phyloP scores from a whole-genome alignment of 1,140 invertebrate genomes.

The Lasioglossum albipes region DNA sequence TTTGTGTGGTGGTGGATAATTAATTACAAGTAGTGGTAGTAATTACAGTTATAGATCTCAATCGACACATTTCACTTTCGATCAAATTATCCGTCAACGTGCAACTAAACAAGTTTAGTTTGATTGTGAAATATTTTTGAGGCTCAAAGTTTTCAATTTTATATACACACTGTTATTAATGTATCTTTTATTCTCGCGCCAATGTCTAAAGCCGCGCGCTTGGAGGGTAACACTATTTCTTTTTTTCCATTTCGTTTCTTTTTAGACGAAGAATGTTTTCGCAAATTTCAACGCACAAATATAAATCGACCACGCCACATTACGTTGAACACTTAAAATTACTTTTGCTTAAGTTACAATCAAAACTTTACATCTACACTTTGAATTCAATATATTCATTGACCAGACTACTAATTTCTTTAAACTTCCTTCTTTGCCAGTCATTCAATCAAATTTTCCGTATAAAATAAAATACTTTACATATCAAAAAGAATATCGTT shows the following conservation, averaged over 20 bases:
- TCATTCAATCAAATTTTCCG: conserved; percentile 44
- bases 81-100: conserved; percentile 10
- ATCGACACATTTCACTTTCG: conserved; percentile 34
- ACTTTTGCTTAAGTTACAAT: conserved; percentile 38
- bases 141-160: conserved; percentile 22
- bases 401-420: conserved; percentile 45
- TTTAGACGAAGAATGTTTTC: conserved; percentile 11
- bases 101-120: conserved; percentile 23
- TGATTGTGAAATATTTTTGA: conserved; percentile 2
- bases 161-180: conserved; percentile 46
- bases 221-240: conserved; percentile 8
- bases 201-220: conserved; percentile 26
- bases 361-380: conserved; percentile 52
- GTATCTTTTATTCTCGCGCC: conserved; percentile 10
- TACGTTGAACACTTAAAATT: conserved; percentile 43
- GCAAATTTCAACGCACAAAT: neutral
- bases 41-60: conserved; percentile 51
- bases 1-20: conserved; percentile 41
- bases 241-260: neutral
- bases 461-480: conserved; percentile 68
- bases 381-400: conserved; percentile 47
- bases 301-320: conserved; percentile 18
- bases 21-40: conserved; percentile 48
- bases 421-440: conserved; percentile 41
- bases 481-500: conserved; percentile 63